Evolutionary conservation across 2,888 invertebrate genomes (phyloP).

Genomic region (Vannuccia rotundouncinata): DNA sequence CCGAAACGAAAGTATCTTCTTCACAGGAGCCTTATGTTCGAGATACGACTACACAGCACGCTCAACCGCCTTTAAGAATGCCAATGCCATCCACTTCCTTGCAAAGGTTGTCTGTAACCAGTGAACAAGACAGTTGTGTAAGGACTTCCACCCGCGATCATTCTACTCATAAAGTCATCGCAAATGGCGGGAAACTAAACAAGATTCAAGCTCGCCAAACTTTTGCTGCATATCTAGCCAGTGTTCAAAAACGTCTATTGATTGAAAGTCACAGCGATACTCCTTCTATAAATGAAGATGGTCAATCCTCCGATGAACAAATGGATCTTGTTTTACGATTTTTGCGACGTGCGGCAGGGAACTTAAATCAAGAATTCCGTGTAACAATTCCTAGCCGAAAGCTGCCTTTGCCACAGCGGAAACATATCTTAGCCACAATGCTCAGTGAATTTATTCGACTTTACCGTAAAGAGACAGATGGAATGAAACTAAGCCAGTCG

Average conservation of each 20-base stretch:
- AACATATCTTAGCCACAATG: conserved; percentile 54
- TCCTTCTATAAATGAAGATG: background rate
- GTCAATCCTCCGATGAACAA: conserved; percentile 47
- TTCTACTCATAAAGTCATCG: conserved; percentile 7
- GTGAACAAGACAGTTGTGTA: too few species aligned
- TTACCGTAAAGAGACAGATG: conserved; percentile 51
- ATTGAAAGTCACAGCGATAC: conserved; percentile 40
- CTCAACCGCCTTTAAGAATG: too few species aligned
- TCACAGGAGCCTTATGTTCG: too few species aligned
- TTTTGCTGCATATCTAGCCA: conserved; percentile 54
- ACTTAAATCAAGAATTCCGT: conserved; percentile 53
- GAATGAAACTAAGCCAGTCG: conserved; percentile 1
- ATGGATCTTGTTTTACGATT: conserved; percentile 57
- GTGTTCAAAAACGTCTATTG: conserved; percentile 54
- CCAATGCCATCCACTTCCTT: too few species aligned
- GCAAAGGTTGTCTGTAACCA: too few species aligned
- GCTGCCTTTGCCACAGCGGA: conserved; percentile 49
- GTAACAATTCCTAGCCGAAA: conserved; percentile 54
- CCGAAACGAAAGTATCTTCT: too few species aligned
- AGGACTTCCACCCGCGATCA: background rate
- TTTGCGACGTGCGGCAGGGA: conserved; percentile 55
- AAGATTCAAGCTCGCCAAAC: conserved; percentile 56
- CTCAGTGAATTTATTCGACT: conserved; percentile 56
- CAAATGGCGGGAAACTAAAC: conserved; percentile 42
- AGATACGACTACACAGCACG: too few species aligned